Conservation (phyloP, 2,113 vertebrate species). For the Brachypteracias leptosomus region DNA sequence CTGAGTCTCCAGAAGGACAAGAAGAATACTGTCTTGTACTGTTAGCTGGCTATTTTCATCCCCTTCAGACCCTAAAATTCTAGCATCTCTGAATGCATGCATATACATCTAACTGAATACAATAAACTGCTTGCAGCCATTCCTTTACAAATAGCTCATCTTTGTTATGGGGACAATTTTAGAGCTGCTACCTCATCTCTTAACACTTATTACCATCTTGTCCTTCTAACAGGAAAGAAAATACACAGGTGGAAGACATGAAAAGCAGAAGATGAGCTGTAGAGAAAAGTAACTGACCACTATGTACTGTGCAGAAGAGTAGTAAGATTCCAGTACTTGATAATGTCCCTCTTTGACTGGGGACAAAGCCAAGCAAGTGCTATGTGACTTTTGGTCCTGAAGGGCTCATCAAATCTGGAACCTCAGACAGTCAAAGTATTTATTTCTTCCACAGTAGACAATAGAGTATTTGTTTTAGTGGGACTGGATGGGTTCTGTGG, state of each 20-base stretch:
- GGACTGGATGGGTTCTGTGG: neutral
- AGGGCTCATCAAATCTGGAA: neutral
- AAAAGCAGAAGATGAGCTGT: neutral
- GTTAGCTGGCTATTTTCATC: neutral
- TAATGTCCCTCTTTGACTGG: neutral
- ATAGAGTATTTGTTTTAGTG: neutral
- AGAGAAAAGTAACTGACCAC: neutral
- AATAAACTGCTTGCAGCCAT: neutral
- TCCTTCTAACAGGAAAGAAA: neutral
- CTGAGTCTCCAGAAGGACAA: neutral
- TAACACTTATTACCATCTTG: neutral
- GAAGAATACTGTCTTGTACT: neutral
- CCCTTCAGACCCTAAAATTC: neutral
- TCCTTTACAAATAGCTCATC: neutral
- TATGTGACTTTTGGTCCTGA: neutral
- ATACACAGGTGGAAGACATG: neutral
- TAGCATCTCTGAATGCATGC: neutral
- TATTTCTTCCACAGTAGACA: neutral
- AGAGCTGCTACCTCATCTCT: neutral
- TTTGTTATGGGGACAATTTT: neutral
- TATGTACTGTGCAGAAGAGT: neutral
- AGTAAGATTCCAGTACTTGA: neutral
- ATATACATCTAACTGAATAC: neutral
- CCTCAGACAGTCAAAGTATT: neutral
- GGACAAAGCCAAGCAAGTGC: neutral